Percentiles rank a stretch among this genome's conserved stretches.
Evolutionary conservation across 2,888 invertebrate species (phyloP).

Genomic region (Antitype chi): DNA sequence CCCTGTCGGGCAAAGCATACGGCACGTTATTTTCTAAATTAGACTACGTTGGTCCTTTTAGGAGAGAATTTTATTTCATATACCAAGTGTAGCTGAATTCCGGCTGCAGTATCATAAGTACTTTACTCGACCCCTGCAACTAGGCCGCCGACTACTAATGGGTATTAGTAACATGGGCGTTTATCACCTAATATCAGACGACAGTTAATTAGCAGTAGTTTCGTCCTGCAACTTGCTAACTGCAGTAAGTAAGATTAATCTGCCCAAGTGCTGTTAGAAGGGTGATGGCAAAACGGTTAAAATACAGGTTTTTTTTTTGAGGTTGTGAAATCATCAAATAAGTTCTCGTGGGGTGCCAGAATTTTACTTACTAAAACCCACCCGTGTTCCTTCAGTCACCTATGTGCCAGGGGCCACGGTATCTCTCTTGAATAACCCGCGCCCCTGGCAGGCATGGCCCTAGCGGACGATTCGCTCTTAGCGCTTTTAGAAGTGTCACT

Average conservation of each 20-base stretch:
- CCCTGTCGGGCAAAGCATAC: neutral
- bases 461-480: too few relatives aligned
- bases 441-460: too few relatives aligned
- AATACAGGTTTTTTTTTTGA: too few relatives aligned
- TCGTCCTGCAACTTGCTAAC: conserved; percentile 35
- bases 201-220: conserved; percentile 30
- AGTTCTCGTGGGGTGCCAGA: too few relatives aligned
- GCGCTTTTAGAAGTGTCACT: too few relatives aligned
- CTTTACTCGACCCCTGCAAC: conserved; percentile 7
- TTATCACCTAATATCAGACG: conserved; percentile 31
- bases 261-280: conserved; percentile 8
- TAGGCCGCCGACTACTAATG: conserved; percentile 37
- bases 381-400: too few relatives aligned
- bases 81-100: neutral
- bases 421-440: too few relatives aligned
- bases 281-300: neutral
- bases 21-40: neutral
- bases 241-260: conserved; percentile 36
- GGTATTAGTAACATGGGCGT: conserved; percentile 22
- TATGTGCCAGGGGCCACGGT: too few relatives aligned
- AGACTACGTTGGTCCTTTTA: neutral
- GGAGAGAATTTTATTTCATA: neutral
- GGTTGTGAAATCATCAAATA: too few relatives aligned
- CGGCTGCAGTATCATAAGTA: neutral
- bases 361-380: too few relatives aligned